Percentiles rank a stretch among this genome's conserved stretches.
phyloP scores from a whole-genome alignment of 2,113 vertebrate genomes.

The Lynx canadensis region DNA sequence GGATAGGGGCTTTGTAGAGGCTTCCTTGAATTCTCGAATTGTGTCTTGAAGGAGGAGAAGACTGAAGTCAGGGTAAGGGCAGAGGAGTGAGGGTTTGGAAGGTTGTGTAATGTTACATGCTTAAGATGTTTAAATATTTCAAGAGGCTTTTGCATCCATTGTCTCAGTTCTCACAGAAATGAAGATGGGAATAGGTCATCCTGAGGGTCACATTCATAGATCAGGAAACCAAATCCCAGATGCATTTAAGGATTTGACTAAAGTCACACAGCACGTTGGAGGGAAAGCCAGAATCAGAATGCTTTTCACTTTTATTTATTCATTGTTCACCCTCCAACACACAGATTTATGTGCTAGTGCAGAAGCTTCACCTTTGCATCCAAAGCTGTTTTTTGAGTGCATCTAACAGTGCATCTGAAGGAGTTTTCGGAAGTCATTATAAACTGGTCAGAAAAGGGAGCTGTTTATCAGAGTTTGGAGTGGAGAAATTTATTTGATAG shows the following conservation, averaged over 20 bases:
- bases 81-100: neutral
- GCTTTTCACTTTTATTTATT: neutral
- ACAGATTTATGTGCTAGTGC: neutral
- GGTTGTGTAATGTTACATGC: no score
- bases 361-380: neutral
- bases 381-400: neutral
- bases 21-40: neutral
- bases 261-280: neutral
- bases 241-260: neutral
- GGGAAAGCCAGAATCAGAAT: neutral
- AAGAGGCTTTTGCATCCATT: neutral
- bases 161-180: neutral
- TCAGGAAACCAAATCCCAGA: neutral
- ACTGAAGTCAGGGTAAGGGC: neutral
- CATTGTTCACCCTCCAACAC: neutral
- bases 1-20: neutral
- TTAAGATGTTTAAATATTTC: neutral
- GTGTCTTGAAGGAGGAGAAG: neutral
- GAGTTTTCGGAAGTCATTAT: neutral
- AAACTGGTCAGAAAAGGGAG: neutral
- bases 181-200: neutral
- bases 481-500: constrained; percentile 5
- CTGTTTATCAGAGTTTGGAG: neutral
- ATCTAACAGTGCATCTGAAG: neutral
- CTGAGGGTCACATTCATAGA: neutral